phyloP scores from a whole-genome alignment of 1,140 invertebrate species.

The Oncopeltus fasciatus region DNA sequence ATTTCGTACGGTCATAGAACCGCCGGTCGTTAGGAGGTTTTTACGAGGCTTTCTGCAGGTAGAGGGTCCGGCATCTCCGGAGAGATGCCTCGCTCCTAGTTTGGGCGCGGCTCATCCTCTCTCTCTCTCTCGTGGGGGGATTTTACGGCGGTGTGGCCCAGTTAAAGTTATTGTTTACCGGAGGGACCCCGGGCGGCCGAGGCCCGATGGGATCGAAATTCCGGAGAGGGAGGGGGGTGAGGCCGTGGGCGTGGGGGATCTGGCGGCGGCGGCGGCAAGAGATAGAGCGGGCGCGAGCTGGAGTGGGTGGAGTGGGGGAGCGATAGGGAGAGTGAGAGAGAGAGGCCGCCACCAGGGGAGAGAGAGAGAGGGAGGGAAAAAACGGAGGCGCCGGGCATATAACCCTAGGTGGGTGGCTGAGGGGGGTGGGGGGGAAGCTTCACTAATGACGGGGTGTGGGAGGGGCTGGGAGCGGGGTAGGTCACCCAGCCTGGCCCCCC shows the following conservation, averaged over 20 bases:
- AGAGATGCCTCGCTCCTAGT: too few species aligned
- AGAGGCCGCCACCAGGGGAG: too few species aligned
- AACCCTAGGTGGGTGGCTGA: slow-evolving; percentile 13
- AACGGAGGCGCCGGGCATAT: slow-evolving; percentile 16
- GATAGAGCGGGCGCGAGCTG: background rate
- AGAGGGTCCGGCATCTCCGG: too few species aligned
- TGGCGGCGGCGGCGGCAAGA: background rate
- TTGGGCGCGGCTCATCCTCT: too few species aligned
- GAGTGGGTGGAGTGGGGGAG: background rate
- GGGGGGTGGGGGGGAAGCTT: slow-evolving; percentile 9
- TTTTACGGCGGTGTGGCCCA: too few species aligned
- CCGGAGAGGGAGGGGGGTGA: background rate
- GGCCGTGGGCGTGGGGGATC: background rate
- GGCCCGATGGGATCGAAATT: slow-evolving; percentile 8
- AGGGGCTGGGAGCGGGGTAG: slow-evolving; percentile 12
- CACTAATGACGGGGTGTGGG: slow-evolving; percentile 17
- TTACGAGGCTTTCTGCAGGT: too few species aligned
- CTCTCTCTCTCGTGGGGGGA: too few species aligned
- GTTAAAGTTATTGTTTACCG: slow-evolving; percentile 7
- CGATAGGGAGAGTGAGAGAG: slow-evolving; percentile 1
- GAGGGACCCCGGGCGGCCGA: background rate
- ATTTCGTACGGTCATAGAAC: too few species aligned
- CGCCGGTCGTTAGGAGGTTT: too few species aligned
- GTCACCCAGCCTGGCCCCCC: slow-evolving; percentile 12
- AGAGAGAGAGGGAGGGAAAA: background rate